Evolutionary conservation across 2,888 invertebrate species (phyloP).

Genomic region (Phaonia tiefii): DNA sequence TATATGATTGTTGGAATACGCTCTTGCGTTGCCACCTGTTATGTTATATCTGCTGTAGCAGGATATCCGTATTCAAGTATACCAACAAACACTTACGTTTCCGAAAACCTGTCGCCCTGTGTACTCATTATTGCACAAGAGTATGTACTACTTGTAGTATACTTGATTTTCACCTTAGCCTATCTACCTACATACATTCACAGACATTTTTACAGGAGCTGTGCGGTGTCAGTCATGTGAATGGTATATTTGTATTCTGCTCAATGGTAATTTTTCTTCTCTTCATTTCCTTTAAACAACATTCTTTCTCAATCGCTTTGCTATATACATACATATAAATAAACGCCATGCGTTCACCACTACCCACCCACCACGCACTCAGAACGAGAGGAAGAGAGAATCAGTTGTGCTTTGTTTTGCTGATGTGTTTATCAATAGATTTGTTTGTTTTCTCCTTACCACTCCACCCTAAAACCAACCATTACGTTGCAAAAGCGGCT

Average conservation of each 20-base stretch:
- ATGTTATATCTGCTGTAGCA: too few species aligned
- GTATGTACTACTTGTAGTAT: too few species aligned
- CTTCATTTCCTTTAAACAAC: constrained; percentile 11
- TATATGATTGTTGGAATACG: too few species aligned
- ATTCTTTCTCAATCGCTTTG: constrained; percentile 24
- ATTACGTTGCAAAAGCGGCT: background rate
- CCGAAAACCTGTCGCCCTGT: too few species aligned
- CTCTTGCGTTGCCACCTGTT: too few species aligned
- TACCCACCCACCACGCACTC: too few species aligned
- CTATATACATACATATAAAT: background rate
- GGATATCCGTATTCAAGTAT: too few species aligned
- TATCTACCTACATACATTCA: background rate
- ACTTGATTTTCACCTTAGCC: too few species aligned
- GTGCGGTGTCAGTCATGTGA: background rate
- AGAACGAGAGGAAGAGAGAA: constrained; percentile 24
- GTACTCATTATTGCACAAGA: too few species aligned
- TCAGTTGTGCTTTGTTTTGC: constrained; percentile 45
- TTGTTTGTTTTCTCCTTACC: background rate
- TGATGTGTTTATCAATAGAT: constrained; percentile 37
- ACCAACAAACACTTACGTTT: too few species aligned
- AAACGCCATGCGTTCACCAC: too few species aligned
- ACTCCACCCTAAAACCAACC: background rate
- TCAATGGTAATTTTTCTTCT: constrained; percentile 32
- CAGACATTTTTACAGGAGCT: background rate
- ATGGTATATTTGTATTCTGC: background rate